Conservation (phyloP, 2,888 invertebrate genomes). For the Ganaspis brasiliensis region DNA sequence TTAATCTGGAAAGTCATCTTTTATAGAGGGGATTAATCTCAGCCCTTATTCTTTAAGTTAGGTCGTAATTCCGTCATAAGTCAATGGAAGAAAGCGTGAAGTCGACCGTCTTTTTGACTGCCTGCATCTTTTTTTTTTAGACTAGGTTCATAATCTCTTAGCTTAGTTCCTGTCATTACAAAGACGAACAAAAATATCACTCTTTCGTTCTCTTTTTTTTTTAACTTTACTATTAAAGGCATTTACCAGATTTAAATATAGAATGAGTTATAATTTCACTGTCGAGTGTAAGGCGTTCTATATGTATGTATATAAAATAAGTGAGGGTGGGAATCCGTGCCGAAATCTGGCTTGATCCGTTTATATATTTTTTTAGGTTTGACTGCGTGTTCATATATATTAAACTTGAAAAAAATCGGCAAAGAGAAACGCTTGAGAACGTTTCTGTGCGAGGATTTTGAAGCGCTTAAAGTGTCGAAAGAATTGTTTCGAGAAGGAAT, state of each 20-base stretch:
- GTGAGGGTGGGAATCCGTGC: slow-evolving; percentile 21
- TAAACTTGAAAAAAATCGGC: neutral
- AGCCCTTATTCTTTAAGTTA: slow-evolving; percentile 33
- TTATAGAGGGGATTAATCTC: slow-evolving; percentile 29
- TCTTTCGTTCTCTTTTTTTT: neutral
- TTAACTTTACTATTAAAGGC: slow-evolving; percentile 17
- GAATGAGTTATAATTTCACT: slow-evolving; percentile 7
- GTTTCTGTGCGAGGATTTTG: neutral
- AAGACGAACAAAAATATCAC: slow-evolving; percentile 38
- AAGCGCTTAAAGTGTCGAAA: slow-evolving; percentile 18
- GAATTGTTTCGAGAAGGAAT: slow-evolving; percentile 21
- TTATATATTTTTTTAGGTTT: slow-evolving; percentile 34
- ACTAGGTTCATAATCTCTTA: slow-evolving; percentile 22
- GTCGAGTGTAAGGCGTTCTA: slow-evolving; percentile 28
- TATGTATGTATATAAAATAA: slow-evolving; percentile 29
- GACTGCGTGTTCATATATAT: slow-evolving; percentile 25
- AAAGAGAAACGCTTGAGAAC: neutral
- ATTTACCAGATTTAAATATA: slow-evolving; percentile 33
- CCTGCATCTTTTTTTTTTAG: slow-evolving; percentile 24
- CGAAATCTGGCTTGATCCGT: slow-evolving; percentile 27
- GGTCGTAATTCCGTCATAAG: slow-evolving; percentile 9
- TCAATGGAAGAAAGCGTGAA: slow-evolving; percentile 32
- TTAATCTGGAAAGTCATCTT: slow-evolving; percentile 31
- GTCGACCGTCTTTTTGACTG: slow-evolving; percentile 17
- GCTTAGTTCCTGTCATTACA: slow-evolving; percentile 31